Base-by-base conservation (phyloP, 2,888 invertebrate species). In the Petrophora chlorosata region DNA sequence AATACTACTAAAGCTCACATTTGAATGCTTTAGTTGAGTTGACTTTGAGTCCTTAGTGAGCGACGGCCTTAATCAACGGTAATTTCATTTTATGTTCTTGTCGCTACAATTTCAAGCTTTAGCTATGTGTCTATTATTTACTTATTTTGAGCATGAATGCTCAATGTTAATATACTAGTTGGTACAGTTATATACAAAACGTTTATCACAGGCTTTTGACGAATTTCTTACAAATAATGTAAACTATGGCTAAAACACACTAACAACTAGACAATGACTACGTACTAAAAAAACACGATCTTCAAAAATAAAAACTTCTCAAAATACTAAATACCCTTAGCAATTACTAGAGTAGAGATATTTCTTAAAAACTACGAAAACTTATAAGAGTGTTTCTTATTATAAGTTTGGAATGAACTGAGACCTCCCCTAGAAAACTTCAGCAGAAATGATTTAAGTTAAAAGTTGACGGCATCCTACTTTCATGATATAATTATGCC, bases 181-280 rank as follows among this genome's bases (percentile, higher is more conserved):
- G 10, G 3, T 10, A 10, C 5, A 25, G 16, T 15, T 16, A 36
- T 16, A 3, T 39, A 39, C 36, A 39, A 15, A 9, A 35, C 56
- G 36, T 64, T 70, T 83, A 85, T 85, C 85, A 85, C 85, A 85
- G 85, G 70, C 70, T 67, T 80, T 84, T 85, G 85, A 85, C 85
- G 85, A 84, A 73, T 70, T 64, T 46, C 28, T 55, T 59, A 45
- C n/a, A 42, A 14, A n/a, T 12, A 15, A 17, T 28, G 29, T 44
- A 30, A 28, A 10, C 23, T 26, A n/a, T 40, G 28, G 19, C 8
- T n/a, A 12, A n/a, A 14, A 39, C 43, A 39, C 41, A 39, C 23
- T 30, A 42, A 34, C 17, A 29, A 35, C 9, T n/a, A n/a, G n/a
- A n/a, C n/a, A n/a, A 42, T 13, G 9, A 17, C 5, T 23, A 16